Base-by-base conservation (phyloP, 2,113 vertebrate genomes). In the Trogon surrucura region DNA sequence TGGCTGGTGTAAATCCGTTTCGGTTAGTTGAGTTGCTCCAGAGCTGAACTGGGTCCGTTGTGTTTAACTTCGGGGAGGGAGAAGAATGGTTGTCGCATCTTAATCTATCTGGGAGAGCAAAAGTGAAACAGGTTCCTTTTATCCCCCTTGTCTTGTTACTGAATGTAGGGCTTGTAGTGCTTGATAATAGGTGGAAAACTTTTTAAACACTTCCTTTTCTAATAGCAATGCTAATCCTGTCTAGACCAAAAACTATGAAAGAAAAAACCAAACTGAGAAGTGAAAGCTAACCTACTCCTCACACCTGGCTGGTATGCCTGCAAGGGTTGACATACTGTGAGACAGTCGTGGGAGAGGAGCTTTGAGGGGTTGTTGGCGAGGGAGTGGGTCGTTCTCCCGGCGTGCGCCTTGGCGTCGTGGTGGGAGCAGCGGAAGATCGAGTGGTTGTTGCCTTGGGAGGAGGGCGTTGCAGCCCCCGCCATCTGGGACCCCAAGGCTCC, bases 121-220 rank as follows among this genome's bases (percentile, higher is more conserved):
- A 96, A 93, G 87, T 95, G 69, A 96, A 93, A 92, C 91, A 85
- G 88, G 83, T 97, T 96, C 89, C 85, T 97, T 93, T 95, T 95
- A 96, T 97, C 84, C 74, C 87, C 85, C 82, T 95, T 95, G 98
- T 98, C 97, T 93, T 97, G 97, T 97, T 98, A 97, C 92, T 98
- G 98, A 98, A 98, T 98, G 98, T 98, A 99, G 98, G 98, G 97
- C 98, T 95, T 97, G 96, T 98, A 97, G 97, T 98, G 93, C 97
- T 98, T 96, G 94, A 93, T 92, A 97, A 95, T 98, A 98, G 96
- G 96, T 95, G 95, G 95, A 96, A 92, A 97, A 80, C 88, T 92
- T 95, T 93, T 94, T 97, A 88, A 94, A 94, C 84, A 96, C 91
- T 98, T 98, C 93, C 94, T 98, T 97, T 98, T 97, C 97, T 98